A percentile compares a stretch with the other conserved stretches of the same genome.
phyloP scores from a whole-genome alignment of 2,888 invertebrate species.

The Acrocera orbiculus region DNA sequence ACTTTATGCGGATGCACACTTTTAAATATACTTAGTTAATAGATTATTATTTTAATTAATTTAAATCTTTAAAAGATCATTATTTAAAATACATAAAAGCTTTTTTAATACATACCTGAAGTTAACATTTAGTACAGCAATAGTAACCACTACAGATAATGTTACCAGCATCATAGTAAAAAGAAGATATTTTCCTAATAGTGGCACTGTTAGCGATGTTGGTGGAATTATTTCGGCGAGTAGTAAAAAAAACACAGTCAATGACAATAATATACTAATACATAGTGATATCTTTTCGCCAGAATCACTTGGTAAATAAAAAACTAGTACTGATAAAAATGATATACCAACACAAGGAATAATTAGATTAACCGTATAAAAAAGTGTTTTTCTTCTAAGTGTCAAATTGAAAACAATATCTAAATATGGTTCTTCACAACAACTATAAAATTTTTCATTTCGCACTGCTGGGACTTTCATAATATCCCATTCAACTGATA shows the following conservation, averaged over 20 bases:
- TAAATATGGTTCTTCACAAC: constrained; percentile 91
- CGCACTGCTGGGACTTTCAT: constrained; percentile 80
- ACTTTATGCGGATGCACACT: too few relatives aligned
- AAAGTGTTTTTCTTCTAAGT: constrained; percentile 81
- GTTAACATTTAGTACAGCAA: constrained; percentile 85
- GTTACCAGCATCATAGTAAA: constrained; percentile 93
- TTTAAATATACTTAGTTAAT: too few relatives aligned
- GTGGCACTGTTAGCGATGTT: constrained; percentile 78
- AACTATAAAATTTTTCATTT: constrained; percentile 86
- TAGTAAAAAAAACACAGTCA: constrained; percentile 86
- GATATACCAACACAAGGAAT: constrained; percentile 96
- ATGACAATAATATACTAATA: constrained; percentile 79
- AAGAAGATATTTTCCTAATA: constrained; percentile 78
- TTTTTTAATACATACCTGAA: constrained; percentile 39
- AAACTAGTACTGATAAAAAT: constrained; percentile 89
- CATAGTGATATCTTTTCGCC: constrained; percentile 96
- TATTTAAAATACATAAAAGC: background rate
- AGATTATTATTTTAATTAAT: too few relatives aligned
- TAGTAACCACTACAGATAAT: constrained; percentile 81
- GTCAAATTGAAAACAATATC: constrained; percentile 98
- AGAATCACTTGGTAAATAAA: constrained; percentile 93
- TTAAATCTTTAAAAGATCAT: too few relatives aligned
- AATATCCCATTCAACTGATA: constrained; percentile 97
- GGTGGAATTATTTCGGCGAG: constrained; percentile 90
- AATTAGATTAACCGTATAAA: constrained; percentile 94